These are phyloP conservation scores for Varecia variegata DNA, from an alignment of 2,797 vertebrate genomes.

Conservation along the genomic window DNA sequence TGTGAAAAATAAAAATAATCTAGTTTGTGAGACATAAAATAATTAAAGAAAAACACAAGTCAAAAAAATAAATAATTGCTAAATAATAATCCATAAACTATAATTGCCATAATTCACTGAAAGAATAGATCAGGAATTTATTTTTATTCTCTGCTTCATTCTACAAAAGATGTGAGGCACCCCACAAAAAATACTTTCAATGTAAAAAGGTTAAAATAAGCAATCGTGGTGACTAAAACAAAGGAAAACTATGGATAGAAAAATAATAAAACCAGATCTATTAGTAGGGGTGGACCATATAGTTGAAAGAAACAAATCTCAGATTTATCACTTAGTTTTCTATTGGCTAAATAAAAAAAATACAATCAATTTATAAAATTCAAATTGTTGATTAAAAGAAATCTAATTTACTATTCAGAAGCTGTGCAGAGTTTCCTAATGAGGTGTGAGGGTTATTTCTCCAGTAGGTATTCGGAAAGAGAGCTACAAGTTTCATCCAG, in stretches of 20 bases:
- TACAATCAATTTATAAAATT: neutral
- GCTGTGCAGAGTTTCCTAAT: neutral
- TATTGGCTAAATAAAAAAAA: slow-evolving; percentile 26
- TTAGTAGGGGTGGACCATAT: neutral
- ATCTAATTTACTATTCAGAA: neutral
- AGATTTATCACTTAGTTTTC: neutral
- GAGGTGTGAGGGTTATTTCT: neutral
- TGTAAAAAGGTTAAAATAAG: neutral
- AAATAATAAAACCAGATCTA: neutral
- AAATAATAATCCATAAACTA: neutral
- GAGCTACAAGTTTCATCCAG: neutral
- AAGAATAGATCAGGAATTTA: neutral
- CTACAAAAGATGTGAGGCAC: neutral
- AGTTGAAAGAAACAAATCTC: neutral
- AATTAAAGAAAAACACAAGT: neutral
- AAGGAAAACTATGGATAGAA: neutral
- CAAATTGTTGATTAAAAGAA: neutral
- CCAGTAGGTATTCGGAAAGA: slow-evolving; percentile 22
- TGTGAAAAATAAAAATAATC: no score
- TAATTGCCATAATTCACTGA: neutral
- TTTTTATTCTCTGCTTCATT: slow-evolving; percentile 39
- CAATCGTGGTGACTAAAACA: neutral
- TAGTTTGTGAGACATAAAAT: neutral
- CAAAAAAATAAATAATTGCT: slow-evolving; percentile 3
- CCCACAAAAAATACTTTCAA: neutral